Conservation (phyloP, 2,113 vertebrate genomes). For the Gopherus evgoodei region DNA sequence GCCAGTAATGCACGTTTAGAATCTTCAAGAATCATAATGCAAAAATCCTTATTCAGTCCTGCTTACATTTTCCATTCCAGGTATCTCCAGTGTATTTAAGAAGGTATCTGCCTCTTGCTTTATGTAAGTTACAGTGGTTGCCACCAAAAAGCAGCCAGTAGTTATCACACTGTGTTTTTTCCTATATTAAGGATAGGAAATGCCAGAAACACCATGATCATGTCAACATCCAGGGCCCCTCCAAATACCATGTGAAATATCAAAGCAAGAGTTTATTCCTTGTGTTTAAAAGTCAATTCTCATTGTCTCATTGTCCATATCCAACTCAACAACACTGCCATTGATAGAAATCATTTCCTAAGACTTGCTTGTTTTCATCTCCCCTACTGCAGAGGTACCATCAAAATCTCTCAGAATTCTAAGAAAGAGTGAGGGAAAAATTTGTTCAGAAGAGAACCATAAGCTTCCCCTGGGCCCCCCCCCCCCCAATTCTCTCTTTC, state of each 20-base stretch:
- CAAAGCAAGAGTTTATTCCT: constrained; percentile 69
- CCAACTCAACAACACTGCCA: background rate
- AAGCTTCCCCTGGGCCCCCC: background rate
- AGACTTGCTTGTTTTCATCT: constrained; percentile 38
- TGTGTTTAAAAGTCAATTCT: constrained; percentile 69
- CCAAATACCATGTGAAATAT: constrained; percentile 70
- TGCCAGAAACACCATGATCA: constrained; percentile 66
- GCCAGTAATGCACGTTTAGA: background rate
- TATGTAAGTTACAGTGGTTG: constrained; percentile 31
- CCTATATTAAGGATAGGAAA: constrained; percentile 71
- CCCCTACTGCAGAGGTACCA: background rate
- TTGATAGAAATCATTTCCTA: background rate
- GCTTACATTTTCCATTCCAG: constrained; percentile 40
- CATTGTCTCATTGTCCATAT: constrained; percentile 30
- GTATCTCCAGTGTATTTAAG: constrained; percentile 25
- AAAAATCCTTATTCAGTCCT: constrained; percentile 60
- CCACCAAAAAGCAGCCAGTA: constrained; percentile 44
- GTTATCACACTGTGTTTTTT: constrained; percentile 67
- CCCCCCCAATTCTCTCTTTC: background rate
- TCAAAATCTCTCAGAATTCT: background rate
- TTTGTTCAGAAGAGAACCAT: background rate
- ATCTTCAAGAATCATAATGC: background rate
- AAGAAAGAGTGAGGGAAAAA: background rate
- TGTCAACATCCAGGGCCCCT: constrained; percentile 69
- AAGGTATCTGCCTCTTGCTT: constrained; percentile 56